Percentiles rank a stretch among this genome's conserved stretches.
Evolutionary conservation across 2,888 invertebrate genomes (phyloP).

Genomic region (Reticulitermes lucifugus): DNA sequence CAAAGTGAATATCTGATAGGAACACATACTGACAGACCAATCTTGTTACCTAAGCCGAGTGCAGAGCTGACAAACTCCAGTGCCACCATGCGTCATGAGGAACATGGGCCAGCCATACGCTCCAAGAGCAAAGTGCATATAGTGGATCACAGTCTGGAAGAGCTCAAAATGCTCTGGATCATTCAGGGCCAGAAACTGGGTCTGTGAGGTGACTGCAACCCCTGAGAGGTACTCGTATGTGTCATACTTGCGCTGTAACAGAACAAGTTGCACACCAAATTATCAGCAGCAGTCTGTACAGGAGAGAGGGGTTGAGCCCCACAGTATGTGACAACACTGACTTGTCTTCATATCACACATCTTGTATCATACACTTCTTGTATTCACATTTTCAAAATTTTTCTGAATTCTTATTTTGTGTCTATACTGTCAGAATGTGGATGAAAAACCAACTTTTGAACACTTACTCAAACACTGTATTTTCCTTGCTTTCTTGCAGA

Average conservation of each 20-base stretch:
- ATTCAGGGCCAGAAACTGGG: conserved; percentile 83
- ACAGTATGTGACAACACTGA: too few relatives aligned
- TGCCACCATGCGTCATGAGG: conserved; percentile 76
- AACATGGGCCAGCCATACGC: conserved; percentile 93
- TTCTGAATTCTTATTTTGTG: too few relatives aligned
- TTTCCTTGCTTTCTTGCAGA: too few relatives aligned
- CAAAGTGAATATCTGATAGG: not conserved
- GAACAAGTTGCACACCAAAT: not conserved
- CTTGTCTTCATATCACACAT: too few relatives aligned
- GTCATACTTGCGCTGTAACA: conserved; percentile 76
- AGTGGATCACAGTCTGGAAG: conserved; percentile 79
- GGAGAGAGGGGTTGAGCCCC: too few relatives aligned
- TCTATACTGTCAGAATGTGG: too few relatives aligned
- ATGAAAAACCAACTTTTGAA: too few relatives aligned
- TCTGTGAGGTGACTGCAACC: conserved; percentile 83
- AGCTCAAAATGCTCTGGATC: conserved; percentile 78
- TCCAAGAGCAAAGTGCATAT: conserved; percentile 85
- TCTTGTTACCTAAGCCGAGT: conserved; percentile 71
- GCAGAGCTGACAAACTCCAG: conserved; percentile 79
- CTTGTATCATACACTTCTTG: too few relatives aligned
- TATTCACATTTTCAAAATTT: too few relatives aligned
- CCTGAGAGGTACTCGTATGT: conserved; percentile 89
- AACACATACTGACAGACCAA: too few relatives aligned
- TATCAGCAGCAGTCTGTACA: too few relatives aligned
- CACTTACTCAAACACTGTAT: too few relatives aligned